phyloP scores from a whole-genome alignment of 2,797 vertebrate genomes.

The Hirundo rustica region DNA sequence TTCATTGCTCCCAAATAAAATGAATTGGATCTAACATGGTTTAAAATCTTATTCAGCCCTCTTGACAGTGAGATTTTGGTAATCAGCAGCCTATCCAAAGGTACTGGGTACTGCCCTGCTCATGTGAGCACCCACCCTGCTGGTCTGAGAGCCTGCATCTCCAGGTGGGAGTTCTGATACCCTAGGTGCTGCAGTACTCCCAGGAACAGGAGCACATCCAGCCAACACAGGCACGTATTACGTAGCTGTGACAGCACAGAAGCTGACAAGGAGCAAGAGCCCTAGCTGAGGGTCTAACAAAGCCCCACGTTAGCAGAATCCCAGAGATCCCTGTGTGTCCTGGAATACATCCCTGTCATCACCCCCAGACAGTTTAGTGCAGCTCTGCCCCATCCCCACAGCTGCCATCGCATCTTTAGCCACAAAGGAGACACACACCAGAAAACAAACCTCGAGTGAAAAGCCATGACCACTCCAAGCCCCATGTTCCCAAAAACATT shows the following conservation, averaged over 20 bases:
- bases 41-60: background rate
- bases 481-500: background rate
- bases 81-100: background rate
- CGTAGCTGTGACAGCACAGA: background rate
- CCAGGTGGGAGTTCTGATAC: background rate
- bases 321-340: background rate
- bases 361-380: background rate
- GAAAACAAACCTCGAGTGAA: background rate
- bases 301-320: background rate
- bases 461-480: background rate
- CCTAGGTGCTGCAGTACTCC: background rate
- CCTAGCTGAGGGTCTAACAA: background rate
- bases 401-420: background rate
- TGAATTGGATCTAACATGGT: background rate
- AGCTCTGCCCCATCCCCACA: background rate
- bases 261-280: background rate
- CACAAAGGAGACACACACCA: background rate
- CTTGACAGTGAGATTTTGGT: background rate
- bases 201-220: background rate
- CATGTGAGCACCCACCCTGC: rapidly evolving
- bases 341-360: background rate
- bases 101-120: background rate
- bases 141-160: background rate
- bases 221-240: background rate
- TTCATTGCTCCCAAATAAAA: background rate